phyloP scores from a whole-genome alignment of 2,888 invertebrate species.

The Venusia cambrica region DNA sequence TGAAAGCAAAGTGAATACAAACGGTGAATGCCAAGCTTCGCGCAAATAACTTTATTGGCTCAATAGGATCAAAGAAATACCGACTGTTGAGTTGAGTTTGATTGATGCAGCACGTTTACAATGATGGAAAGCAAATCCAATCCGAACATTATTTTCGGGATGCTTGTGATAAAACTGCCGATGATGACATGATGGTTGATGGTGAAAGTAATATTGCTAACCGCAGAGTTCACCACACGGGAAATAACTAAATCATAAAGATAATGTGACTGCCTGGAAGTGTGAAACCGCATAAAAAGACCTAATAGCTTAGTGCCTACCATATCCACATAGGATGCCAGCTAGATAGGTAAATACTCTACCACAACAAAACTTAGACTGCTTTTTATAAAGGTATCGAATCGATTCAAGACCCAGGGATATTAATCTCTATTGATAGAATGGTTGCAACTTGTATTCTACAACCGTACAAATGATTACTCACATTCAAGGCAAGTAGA shows the following conservation, averaged over 20 bases:
- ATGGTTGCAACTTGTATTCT: no score
- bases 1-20: constrained; percentile 32
- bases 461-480: no score
- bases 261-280: constrained; percentile 34
- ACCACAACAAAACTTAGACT: not conserved
- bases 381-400: no score
- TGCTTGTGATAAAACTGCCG: constrained; percentile 37
- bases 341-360: constrained; percentile 1
- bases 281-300: constrained; percentile 39
- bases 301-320: constrained; percentile 4
- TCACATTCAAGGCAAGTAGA: constrained; percentile 92
- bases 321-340: not conserved
- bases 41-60: constrained; percentile 26
- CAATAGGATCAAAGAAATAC: constrained; percentile 26
- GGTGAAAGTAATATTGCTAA: constrained; percentile 63
- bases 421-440: no score
- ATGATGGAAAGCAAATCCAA: constrained; percentile 25
- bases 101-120: constrained; percentile 25
- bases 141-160: constrained; percentile 36
- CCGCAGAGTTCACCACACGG: constrained; percentile 49
- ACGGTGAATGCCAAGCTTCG: constrained; percentile 23
- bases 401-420: no score
- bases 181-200: constrained; percentile 38
- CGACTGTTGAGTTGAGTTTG: constrained; percentile 25
- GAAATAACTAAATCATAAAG: constrained; percentile 36